Evolutionary conservation across 2,797 vertebrate species (phyloP), one percentile per base, ranked within the genome.

Genomic region (Menidia menidia): DNA sequence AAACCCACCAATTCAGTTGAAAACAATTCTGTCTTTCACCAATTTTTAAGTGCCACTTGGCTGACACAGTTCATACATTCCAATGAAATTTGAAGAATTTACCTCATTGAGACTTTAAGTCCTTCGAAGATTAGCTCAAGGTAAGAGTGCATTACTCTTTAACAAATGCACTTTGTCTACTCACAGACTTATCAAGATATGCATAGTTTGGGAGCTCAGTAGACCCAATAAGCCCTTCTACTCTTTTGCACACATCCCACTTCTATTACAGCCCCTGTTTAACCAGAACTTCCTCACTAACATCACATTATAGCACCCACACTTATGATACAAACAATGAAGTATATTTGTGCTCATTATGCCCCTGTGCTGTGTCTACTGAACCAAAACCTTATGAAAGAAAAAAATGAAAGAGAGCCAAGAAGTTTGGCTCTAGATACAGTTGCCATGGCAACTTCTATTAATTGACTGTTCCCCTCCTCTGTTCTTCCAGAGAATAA

Each of bases 381-480:
- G 72, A 83, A 70, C 60, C 60, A 19, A 57, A 83, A 65, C 69
- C 44, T 19, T 3, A 5, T 18, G 30, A 43, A 32, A 63, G 41
- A 30, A 39, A 62, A 25, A 73, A 65, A 58, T 48, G 41, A 87
- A 77, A 77, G 48, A 76, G 18, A 71, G 69, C 69, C 47, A 8
- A 31, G 3, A 30, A 60, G 35, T 61, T 64, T 63, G 73, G 68
- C 80, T 71, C 69, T 48, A 75, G 81, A 80, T 83, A 78, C 73
- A 78, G 86, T 90, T 92, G 77, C 91, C 83, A 89, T 84, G 73
- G 83, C 61, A 90, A 89, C 87, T 10, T 75, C 64, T 81, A 62
- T 83, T 90, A 91, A 90, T 87, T 88, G 85, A 86, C 70, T 81
- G 69, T 31, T 53, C 50, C 64, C 2, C 19, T 51, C 15, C 64